Base-by-base conservation (phyloP, 2,113 vertebrate genomes). In the Rhynchomys soricoides region DNA sequence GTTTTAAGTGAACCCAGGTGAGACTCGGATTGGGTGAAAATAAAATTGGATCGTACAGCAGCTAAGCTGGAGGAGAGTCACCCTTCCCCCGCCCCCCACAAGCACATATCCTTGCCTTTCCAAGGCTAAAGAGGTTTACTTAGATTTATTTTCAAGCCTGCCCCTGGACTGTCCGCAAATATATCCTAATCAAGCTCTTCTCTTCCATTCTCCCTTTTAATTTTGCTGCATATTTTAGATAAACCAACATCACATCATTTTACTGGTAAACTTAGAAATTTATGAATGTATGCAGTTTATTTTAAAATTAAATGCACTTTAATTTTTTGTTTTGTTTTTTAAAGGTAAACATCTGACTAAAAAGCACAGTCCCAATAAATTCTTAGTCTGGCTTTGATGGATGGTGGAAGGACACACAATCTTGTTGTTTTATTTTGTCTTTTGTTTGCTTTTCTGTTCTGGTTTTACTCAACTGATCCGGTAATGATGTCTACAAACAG, bases 111-210 rank as follows among this genome's bases (percentile, higher is more conserved):
- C 85, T 68, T 45, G 0, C 3, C 21, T 70, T 70, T 40, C 34
- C 66, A 50, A 11, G 0, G 19, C 2, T 4, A 74, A 90, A 40
- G 45, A 16, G 7, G 55, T 82, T 93, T 78, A 77, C 68, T n/a
- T 5, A 73, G n/a, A 86, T 34, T 48, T 68, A 37, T 50, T 94
- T 75, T 88, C n/a, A 45, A 68, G 62, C 37, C 7, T 6, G 9
- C 22, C 4, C 48, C 17, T 5, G 22, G 40, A 45, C 10, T 0
- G 5, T n/a, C 29, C 0, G 22, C 48, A 19, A 7, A 5, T 0
- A 7, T 0, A 1, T 68, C 45, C 45, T 21, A 37, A 48, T 64
- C 50, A 4, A 2, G 26, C 7, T 26, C 0, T 57, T 3, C 7
- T 6, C n/a, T 31, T 43, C 17, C 12, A 1, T 9, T 40, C 52